Conservation (phyloP, 2,888 invertebrate species). For the Drosophila fungiperda region DNA sequence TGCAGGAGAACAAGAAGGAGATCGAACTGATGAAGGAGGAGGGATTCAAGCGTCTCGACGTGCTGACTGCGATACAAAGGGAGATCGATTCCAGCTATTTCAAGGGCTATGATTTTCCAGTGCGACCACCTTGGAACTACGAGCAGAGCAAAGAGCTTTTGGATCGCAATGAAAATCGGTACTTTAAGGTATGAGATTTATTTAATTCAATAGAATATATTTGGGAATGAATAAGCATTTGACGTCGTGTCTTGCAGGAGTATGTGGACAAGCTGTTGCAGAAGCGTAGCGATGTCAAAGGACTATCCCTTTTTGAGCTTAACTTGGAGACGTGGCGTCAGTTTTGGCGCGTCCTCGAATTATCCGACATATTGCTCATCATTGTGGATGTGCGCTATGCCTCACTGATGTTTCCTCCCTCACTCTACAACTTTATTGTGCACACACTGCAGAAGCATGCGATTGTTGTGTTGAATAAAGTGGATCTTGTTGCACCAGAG, state of each 20-base stretch:
- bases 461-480: slow-evolving; percentile 95
- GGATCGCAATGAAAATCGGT: slow-evolving; percentile 92
- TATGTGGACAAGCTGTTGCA: slow-evolving; percentile 89
- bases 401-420: slow-evolving; percentile 94
- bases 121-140: slow-evolving; percentile 94
- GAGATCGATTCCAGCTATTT: slow-evolving; percentile 91
- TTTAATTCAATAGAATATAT: not conserved
- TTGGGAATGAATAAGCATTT: not conserved
- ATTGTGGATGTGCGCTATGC: slow-evolving; percentile 95
- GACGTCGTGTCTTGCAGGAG: slow-evolving; percentile 86
- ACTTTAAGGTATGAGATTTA: slow-evolving; percentile 87
- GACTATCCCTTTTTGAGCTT: slow-evolving; percentile 94
- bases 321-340: slow-evolving; percentile 99
- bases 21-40: slow-evolving; percentile 88
- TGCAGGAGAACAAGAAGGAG: slow-evolving; percentile 91
- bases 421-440: slow-evolving; percentile 92
- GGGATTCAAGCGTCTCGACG: slow-evolving; percentile 86
- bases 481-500: slow-evolving; percentile 93
- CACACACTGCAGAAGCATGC: slow-evolving; percentile 91
- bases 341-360: slow-evolving; percentile 97
- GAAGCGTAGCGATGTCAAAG: slow-evolving; percentile 85
- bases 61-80: slow-evolving; percentile 87
- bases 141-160: slow-evolving; percentile 90
- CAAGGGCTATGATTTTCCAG: slow-evolving; percentile 91
- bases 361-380: slow-evolving; percentile 95